Base-by-base conservation (phyloP, 2,113 vertebrate species). In the Ammodytes dubius region DNA sequence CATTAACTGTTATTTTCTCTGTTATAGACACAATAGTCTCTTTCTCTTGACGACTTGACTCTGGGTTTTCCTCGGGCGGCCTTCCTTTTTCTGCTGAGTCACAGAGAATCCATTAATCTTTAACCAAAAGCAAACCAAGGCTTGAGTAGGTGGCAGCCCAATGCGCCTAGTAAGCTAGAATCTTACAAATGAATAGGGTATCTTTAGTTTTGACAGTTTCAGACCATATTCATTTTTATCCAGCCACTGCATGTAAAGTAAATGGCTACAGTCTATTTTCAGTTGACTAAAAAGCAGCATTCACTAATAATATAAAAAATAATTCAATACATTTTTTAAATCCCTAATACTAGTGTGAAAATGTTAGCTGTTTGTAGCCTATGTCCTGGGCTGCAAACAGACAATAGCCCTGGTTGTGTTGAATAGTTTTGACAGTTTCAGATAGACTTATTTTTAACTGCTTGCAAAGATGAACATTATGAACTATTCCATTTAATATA, bases 41-140 rank as follows among this genome's bases (percentile, higher is more conserved):
- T 74, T 82, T 83, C 77, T 77, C 15, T 8, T 27, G 37, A 56
- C 59, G 81, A 76, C 57, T 81, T 9, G 47, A 9, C 69, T 27
- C 27, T 27, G 27, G 27, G 27, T 58, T 81, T 59, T 79, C 65
- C 61, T 67, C 46, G 0, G 71, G 64, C 83, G 68, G 57, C 57
- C 8, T 70, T 27, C 27, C 27, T 27, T 27, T 27, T 83, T 85
- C 56, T 84, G 92, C 91, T 91, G 92, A 92, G 70, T 93, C 92
- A 93, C 86, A 2, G 6, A 49, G 84, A 82, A 43, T 37, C 54
- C 74, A 89, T 92, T 89, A 90, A 91, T 92, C 83, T 87, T 88
- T 91, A 88, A 88, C 89, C 65, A 84, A 11, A 79, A 64, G 14
- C 72, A 45, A 75, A 79, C 77, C 53, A 10, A 67, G 42, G 73